Conservation (phyloP, 1,140 invertebrate genomes). For the Berghia stephanieae region DNA sequence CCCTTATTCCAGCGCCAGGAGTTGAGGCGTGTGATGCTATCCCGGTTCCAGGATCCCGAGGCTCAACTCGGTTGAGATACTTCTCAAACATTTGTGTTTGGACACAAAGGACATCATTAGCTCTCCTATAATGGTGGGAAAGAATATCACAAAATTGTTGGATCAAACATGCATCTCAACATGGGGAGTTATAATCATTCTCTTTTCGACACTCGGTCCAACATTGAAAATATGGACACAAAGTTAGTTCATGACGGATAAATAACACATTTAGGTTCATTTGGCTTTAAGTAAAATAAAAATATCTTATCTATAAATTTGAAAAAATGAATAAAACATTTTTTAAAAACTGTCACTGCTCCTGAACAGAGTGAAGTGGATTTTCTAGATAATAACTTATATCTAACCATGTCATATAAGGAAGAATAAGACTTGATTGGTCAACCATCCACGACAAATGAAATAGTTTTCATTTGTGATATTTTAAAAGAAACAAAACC, state of each 20-base stretch:
- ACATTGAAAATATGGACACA: not conserved
- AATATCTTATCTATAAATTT: too few species aligned
- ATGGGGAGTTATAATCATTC: not conserved
- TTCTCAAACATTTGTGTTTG: constrained; percentile 68
- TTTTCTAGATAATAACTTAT: too few species aligned
- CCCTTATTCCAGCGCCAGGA: constrained; percentile 35
- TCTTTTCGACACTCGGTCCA: not conserved
- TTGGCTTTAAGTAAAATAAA: not conserved
- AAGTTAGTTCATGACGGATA: not conserved
- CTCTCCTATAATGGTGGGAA: constrained; percentile 49
- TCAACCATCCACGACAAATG: not conserved
- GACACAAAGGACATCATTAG: constrained; percentile 63
- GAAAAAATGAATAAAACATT: too few species aligned
- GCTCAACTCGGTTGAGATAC: constrained; percentile 63
- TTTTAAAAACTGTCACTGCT: too few species aligned
- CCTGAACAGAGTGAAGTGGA: too few species aligned
- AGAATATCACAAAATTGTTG: constrained; percentile 11
- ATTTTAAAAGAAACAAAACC: not conserved
- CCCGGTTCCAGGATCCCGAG: constrained; percentile 43
- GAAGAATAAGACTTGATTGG: too few species aligned
- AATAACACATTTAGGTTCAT: not conserved
- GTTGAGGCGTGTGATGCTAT: constrained; percentile 8
- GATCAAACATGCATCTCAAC: not conserved
- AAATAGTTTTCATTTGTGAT: not conserved
- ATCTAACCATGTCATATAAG: too few species aligned